Evolutionary conservation across 2,113 vertebrate genomes (phyloP), one percentile per base, ranked within the genome.

Genomic region (Gallinago paraguaiae): DNA sequence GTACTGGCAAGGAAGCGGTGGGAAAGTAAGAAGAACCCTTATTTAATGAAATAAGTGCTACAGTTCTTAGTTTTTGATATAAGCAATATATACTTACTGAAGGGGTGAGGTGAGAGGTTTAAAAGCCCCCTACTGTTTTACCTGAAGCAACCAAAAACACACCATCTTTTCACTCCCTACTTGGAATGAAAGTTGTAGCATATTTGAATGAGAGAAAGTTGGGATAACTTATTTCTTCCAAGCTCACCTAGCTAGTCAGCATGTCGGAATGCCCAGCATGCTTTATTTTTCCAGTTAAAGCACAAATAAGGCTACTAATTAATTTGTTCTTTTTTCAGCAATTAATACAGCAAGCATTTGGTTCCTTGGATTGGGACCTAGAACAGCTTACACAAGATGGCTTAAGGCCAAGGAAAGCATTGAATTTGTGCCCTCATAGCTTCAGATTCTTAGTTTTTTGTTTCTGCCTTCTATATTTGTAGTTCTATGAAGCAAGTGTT

Each of bases 301-400:
- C 63, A 97, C 76, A 95, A 86, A 76, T 64, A 88, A 80, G 37
- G 68, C 51, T 45, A 74, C 28, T 18, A 72, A 92, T 92, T 77
- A 78, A 48, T 88, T 92, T 91, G 72, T 70, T 82, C 50, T 93
- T 93, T 93, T 92, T 65, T 46, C 68, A 93, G 76, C 64, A 94
- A 90, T 90, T 88, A 77, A 70, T 63, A 70, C 64, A 83, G 63
- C 39, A 90, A 88, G 50, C 63, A 93, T 81, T 90, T 67, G n/a
- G 54, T 83, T 95, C 59, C 76, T 88, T 81, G 46, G 64, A 88
- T 0, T 45, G 51, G 82, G 70, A 94, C 71, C 65, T 4, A 85
- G 63, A 54, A 74, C 71, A 93, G 41, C 71, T 95, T 74, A 96
- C 30, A 77, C 54, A 90, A 94, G 68, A 31, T 37, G 76, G 76